Evolutionary conservation across 2,113 vertebrate species (phyloP), one percentile per base, ranked within the genome.

Genomic region (Dryoscopus gambensis): DNA sequence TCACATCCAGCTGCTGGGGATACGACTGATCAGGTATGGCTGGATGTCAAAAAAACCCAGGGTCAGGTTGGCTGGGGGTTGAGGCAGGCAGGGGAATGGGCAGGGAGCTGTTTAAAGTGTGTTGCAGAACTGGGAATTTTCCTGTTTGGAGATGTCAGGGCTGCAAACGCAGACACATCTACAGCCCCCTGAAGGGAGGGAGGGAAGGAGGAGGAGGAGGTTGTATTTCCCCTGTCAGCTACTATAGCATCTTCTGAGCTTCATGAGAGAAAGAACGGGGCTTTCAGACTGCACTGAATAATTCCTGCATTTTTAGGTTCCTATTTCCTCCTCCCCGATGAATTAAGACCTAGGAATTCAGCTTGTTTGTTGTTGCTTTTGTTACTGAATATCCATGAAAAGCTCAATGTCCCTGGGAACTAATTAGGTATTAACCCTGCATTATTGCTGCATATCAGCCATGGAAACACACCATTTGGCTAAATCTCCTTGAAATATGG

Each of bases 361-460:
- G 79, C 77, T 78, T 82, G 91, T 97, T 97, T 97, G 96, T 93
- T 96, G 90, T 93, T 89, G 90, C 98, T 94, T 97, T 97, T 97
- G 97, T 98, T 96, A 97, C 77, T 85, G 94, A 97, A 97, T 98
- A 98, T 84, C 97, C 97, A 85, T 98, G 96, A 98, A 98, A 97
- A 97, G 93, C 94, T 92, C 95, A 97, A 91, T 95, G 98, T 94
- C 95, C 94, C 95, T 93, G 22, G 97, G 97, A 98, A 97, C 97
- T 97, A 96, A 96, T 84, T 89, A 96, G 95, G 97, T 82, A 96
- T 98, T 98, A 97, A 97, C 97, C 97, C 94, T 95, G 95, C 95
- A 96, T 98, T 96, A 95, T 97, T 96, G 92, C 93, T 87, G 37
- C 90, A 28, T 93, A 90, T 94, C 94, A 94, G 77, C 95, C 90